Percentiles rank a stretch among this genome's conserved stretches.
phyloP scores from a whole-genome alignment of 2,113 vertebrate species.

The Vidua chalybeata region DNA sequence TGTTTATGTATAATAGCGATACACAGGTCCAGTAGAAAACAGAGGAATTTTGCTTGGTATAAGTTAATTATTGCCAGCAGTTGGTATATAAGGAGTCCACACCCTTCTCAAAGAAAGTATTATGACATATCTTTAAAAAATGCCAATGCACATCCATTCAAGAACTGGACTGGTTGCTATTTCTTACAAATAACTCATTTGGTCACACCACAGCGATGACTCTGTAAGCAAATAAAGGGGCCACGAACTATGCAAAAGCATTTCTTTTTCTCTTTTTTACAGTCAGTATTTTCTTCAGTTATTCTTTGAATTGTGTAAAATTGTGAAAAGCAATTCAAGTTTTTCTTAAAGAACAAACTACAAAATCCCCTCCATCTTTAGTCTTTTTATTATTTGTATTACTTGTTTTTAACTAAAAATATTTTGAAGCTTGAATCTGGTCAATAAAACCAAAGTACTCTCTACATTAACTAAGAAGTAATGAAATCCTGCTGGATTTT shows the following conservation, averaged over 20 bases:
- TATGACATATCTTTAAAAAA: neutral
- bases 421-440: neutral
- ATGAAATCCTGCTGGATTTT: neutral
- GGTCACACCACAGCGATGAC: neutral
- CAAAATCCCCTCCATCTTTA: neutral
- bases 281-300: neutral
- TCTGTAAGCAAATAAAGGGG: neutral
- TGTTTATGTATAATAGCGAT: neutral
- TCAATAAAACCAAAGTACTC: neutral
- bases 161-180: neutral
- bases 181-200: neutral
- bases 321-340: neutral
- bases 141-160: neutral
- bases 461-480: neutral
- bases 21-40: neutral
- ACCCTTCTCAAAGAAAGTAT: neutral
- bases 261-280: neutral
- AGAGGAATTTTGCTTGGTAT: neutral
- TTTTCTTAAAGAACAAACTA: neutral
- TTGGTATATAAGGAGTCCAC: neutral
- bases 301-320: neutral
- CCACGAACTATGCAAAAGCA: accelerated
- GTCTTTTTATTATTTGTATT: neutral
- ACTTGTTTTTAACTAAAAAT: neutral
- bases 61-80: neutral